phyloP scores from a whole-genome alignment of 2,113 vertebrate genomes.

The Corythornis vintsioides region DNA sequence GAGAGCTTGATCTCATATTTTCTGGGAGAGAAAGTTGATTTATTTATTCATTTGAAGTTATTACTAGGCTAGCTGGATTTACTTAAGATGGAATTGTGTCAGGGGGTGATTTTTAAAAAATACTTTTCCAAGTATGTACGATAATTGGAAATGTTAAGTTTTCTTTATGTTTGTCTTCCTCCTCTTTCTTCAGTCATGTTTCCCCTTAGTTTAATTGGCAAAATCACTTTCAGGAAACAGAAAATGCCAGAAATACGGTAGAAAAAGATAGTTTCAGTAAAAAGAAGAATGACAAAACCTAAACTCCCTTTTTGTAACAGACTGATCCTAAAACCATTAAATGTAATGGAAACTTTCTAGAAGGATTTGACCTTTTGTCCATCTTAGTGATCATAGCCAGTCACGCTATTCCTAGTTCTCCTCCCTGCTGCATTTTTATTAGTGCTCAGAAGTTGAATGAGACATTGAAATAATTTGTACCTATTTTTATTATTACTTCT shows the following conservation, averaged over 20 bases:
- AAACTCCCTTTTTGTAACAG: background rate
- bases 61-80: background rate
- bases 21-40: background rate
- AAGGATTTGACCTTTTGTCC: background rate
- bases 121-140: background rate
- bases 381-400: background rate
- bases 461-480: background rate
- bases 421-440: background rate
- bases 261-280: background rate
- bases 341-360: background rate
- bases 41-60: background rate
- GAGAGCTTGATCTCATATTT: background rate
- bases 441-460: background rate
- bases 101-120: background rate
- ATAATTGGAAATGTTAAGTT: background rate
- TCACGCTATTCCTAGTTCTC: background rate
- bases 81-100: background rate
- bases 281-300: background rate
- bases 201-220: background rate
- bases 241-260: background rate
- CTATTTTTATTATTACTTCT: background rate
- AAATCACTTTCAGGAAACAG: background rate
- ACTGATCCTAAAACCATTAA: background rate
- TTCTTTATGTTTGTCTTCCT: background rate
- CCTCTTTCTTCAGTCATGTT: background rate